Evolutionary conservation across 2,888 invertebrate species (phyloP).

Genomic region (Philonicus albiceps): DNA sequence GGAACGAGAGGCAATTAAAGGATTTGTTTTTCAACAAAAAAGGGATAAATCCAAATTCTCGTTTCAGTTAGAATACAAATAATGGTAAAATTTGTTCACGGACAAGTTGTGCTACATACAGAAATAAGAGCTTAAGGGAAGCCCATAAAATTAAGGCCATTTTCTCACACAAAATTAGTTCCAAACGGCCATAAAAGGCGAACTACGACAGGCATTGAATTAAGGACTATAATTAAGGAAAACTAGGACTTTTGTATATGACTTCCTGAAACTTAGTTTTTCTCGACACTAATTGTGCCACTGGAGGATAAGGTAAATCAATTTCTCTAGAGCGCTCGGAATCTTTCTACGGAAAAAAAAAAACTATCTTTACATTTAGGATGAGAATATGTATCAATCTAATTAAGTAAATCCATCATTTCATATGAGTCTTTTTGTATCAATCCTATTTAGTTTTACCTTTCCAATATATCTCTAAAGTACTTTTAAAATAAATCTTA

Average conservation of each 20-base stretch:
- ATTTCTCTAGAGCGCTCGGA: not conserved
- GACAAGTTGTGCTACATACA: not conserved
- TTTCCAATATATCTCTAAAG: too few relatives aligned
- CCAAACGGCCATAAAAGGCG: not conserved
- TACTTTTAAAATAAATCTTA: too few relatives aligned
- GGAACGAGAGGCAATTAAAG: not conserved
- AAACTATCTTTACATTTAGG: too few relatives aligned
- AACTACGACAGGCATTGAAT: not conserved
- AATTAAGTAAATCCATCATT: too few relatives aligned
- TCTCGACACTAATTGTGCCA: not conserved
- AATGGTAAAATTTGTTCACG: not conserved
- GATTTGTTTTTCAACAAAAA: not conserved
- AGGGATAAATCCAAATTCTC: not conserved
- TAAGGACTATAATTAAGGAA: not conserved
- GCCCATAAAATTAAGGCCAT: not conserved
- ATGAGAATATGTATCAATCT: too few relatives aligned
- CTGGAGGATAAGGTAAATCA: not conserved
- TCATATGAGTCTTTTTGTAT: too few relatives aligned
- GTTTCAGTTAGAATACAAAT: not conserved
- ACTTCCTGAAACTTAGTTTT: not conserved
- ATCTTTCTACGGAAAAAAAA: not conserved
- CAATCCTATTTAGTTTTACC: too few relatives aligned
- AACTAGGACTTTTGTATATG: not conserved
- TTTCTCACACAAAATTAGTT: not conserved
- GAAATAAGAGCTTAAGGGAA: not conserved